Percentiles rank a stretch among this genome's conserved stretches.
Evolutionary conservation across 2,113 vertebrate species (phyloP).

Genomic region (Ondatra zibethicus): DNA sequence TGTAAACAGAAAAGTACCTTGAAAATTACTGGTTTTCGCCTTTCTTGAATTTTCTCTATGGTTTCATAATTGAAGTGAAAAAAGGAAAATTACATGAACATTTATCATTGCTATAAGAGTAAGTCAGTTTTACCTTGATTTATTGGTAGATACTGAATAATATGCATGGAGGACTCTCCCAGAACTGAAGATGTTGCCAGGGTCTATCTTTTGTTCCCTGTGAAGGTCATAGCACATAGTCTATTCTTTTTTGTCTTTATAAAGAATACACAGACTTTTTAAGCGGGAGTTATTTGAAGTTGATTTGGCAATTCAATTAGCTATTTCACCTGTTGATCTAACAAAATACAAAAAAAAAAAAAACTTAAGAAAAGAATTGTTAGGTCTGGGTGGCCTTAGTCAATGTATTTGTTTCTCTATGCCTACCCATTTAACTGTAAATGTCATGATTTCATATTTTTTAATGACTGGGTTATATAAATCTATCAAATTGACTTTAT

Average conservation of each 20-base stretch:
- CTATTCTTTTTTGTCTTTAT: background rate
- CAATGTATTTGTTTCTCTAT: background rate
- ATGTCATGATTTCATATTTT: background rate
- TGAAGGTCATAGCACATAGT: conserved; percentile 30
- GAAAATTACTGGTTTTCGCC: background rate
- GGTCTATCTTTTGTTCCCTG: background rate
- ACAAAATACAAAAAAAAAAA: background rate
- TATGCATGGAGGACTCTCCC: background rate
- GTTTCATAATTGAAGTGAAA: conserved; percentile 15
- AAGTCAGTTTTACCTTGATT: background rate
- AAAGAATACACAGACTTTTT: background rate
- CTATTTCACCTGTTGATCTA: background rate
- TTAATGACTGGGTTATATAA: background rate
- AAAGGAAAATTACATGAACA: background rate
- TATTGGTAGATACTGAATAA: conserved; percentile 10
- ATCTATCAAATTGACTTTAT: too few relatives aligned
- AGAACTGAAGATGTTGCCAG: background rate
- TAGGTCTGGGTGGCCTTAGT: background rate
- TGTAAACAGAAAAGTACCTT: background rate
- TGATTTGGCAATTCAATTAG: background rate
- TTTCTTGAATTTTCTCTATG: background rate
- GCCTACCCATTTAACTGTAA: background rate
- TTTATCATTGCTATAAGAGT: background rate
- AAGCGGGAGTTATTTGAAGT: conserved; percentile 38
- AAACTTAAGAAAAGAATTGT: background rate